phyloP scores from a whole-genome alignment of 2,113 vertebrate species.

The Clarias batrachus region DNA sequence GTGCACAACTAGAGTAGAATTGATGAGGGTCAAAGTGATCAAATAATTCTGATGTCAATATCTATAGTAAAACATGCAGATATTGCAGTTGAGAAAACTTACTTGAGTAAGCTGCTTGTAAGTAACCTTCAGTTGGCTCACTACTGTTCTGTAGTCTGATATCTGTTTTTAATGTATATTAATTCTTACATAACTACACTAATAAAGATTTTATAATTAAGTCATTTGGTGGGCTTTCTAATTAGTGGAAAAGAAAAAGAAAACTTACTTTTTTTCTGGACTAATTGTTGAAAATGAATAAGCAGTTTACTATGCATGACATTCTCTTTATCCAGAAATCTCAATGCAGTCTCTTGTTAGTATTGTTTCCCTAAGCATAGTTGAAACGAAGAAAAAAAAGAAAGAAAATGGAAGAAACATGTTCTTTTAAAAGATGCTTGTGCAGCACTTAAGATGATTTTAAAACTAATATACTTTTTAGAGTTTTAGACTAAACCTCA shows the following conservation, averaged over 20 bases:
- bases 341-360: not conserved
- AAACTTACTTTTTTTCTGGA: not conserved
- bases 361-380: not conserved
- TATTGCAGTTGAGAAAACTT: not conserved
- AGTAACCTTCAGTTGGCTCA: not conserved
- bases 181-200: slow-evolving; percentile 9
- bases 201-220: not conserved
- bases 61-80: too few relatives aligned
- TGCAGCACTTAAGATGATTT: slow-evolving; percentile 48
- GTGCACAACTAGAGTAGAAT: not conserved
- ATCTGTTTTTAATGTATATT: slow-evolving; percentile 6
- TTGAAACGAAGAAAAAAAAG: not conserved
- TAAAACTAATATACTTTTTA: slow-evolving; percentile 29
- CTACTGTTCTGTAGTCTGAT: not conserved
- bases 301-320: not conserved
- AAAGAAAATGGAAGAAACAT: not conserved
- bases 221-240: not conserved
- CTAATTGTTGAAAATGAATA: not conserved
- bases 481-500: not conserved
- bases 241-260: not conserved
- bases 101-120: not conserved
- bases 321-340: not conserved
- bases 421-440: not conserved
- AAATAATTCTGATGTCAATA: not conserved
- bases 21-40: not conserved